Conservation (phyloP, 2,888 invertebrate genomes). For the Tenthredo livida region DNA sequence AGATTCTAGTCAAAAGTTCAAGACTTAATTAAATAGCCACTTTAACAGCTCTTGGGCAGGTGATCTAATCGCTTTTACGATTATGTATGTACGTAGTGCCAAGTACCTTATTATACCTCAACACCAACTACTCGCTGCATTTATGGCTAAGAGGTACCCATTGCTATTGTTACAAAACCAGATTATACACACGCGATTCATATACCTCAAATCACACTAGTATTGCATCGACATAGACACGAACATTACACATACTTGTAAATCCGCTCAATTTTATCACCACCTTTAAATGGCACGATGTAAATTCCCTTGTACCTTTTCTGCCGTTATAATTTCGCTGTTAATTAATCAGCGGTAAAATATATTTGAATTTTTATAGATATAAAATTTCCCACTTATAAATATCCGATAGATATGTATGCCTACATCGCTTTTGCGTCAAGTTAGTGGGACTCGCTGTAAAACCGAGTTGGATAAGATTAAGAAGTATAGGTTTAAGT, state of each 20-base stretch:
- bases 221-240: background rate
- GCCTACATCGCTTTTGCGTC: no score
- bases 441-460: background rate
- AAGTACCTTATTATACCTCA: background rate
- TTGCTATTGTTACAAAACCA: background rate
- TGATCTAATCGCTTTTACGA: slow-evolving; percentile 5
- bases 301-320: background rate
- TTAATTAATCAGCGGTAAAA: background rate
- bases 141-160: background rate
- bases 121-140: background rate
- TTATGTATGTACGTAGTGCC: background rate
- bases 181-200: slow-evolving; percentile 22
- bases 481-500: background rate
- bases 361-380: no score
- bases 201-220: background rate
- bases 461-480: background rate
- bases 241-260: background rate
- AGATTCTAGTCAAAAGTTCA: background rate
- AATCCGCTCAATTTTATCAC: background rate
- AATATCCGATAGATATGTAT: no score
- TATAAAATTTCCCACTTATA: no score
- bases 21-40: slow-evolving; percentile 5
- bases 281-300: background rate
- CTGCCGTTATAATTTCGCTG: background rate
- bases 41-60: background rate